Evolutionary conservation across 2,888 invertebrate genomes (phyloP).

Genomic region (Lochmaea capreae): DNA sequence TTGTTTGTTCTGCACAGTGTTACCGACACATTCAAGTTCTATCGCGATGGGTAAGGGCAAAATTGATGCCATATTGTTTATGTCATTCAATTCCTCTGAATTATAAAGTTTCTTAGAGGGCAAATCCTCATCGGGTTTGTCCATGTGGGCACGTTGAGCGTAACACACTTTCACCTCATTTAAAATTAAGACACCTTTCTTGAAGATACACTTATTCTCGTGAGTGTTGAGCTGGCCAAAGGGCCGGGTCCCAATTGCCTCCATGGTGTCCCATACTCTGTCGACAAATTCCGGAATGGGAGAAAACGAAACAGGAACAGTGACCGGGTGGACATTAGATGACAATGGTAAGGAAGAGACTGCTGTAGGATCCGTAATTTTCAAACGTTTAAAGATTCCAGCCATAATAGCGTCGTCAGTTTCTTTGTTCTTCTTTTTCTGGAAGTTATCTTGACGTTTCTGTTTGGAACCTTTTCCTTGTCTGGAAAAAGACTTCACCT

Average conservation of each 20-base stretch:
- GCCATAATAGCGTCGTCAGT: constrained; percentile 33
- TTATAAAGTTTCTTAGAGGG: constrained; percentile 42
- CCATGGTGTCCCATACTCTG: constrained; percentile 46
- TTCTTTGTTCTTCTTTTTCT: constrained; percentile 22
- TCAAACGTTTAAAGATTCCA: constrained; percentile 17
- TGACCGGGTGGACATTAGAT: constrained; percentile 30
- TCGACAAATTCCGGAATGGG: constrained; percentile 33
- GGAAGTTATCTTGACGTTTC: constrained; percentile 7
- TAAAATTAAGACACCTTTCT: constrained; percentile 45
- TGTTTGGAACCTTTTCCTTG: not conserved
- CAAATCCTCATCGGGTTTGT: constrained; percentile 46
- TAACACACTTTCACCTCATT: constrained; percentile 43
- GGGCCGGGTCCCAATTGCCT: constrained; percentile 44
- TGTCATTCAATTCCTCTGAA: constrained; percentile 39
- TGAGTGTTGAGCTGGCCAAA: constrained; percentile 39
- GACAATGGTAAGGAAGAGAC: not conserved
- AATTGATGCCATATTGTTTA: constrained; percentile 41
- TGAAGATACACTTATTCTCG: constrained; percentile 40
- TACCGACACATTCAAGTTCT: constrained; percentile 28
- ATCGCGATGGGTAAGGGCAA: constrained; percentile 30
- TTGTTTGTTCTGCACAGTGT: constrained; percentile 26
- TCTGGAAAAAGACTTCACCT: too few relatives aligned
- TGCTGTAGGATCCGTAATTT: too few relatives aligned
- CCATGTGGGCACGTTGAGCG: constrained; percentile 42
- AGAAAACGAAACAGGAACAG: constrained; percentile 32